Conservation (phyloP, 2,888 invertebrate genomes). For the Heliconius aoede region DNA sequence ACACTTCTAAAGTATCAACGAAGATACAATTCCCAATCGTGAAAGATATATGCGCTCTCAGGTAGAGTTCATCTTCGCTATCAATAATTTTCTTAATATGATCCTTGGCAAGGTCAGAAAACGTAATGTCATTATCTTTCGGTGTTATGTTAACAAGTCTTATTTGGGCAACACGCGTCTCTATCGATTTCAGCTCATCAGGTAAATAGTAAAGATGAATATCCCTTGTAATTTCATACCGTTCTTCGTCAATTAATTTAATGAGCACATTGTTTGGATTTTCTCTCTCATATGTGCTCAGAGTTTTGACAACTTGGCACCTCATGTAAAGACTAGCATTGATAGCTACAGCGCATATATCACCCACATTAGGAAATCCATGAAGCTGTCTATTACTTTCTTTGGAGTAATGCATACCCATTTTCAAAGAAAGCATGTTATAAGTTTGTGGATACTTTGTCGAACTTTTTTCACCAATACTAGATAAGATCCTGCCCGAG, state of each 20-base stretch:
- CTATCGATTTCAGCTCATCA: constrained; percentile 73
- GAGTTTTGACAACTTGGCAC: constrained; percentile 81
- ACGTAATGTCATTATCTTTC: constrained; percentile 71
- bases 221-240: constrained; percentile 65
- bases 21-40: constrained; percentile 86
- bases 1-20: constrained; percentile 85
- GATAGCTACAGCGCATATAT: constrained; percentile 81
- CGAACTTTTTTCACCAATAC: constrained; percentile 51
- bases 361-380: constrained; percentile 78
- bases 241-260: constrained; percentile 85
- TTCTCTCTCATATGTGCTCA: constrained; percentile 59
- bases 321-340: constrained; percentile 79
- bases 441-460: constrained; percentile 66
- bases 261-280: constrained; percentile 70
- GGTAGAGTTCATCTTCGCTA: constrained; percentile 63
- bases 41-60: constrained; percentile 79
- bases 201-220: constrained; percentile 79
- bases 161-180: constrained; percentile 71
- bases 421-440: constrained; percentile 65
- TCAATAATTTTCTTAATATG: constrained; percentile 61
- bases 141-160: constrained; percentile 69
- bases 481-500: constrained; percentile 79
- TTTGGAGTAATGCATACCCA: constrained; percentile 70
- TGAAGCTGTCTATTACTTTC: constrained; percentile 65
- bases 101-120: constrained; percentile 64